These are phyloP conservation scores for Drosophila mettleri DNA, from an alignment of 2,888 invertebrate genomes.

Conservation along the genomic window DNA sequence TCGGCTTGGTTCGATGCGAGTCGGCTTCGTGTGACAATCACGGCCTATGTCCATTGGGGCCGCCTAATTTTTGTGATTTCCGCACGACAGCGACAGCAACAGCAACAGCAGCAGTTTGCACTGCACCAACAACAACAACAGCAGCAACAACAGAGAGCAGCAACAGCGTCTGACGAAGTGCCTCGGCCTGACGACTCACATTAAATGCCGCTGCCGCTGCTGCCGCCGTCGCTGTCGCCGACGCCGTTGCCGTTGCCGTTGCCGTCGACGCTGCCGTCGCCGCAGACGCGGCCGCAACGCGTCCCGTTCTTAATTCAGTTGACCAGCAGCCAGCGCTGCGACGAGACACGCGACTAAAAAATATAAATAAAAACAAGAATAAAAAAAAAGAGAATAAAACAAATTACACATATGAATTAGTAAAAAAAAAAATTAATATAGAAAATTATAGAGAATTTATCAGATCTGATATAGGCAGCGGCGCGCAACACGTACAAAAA, in stretches of 20 bases:
- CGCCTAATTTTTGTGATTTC: constrained; percentile 71
- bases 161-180: constrained; percentile 42
- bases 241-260: not conserved
- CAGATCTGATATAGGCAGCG: constrained; percentile 27
- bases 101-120: constrained; percentile 20
- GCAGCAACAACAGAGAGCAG: constrained; percentile 20
- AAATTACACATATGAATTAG: constrained; percentile 8
- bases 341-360: constrained; percentile 74
- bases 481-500: constrained; percentile 13
- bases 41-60: constrained; percentile 59
- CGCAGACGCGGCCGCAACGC: constrained; percentile 54
- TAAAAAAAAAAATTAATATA: constrained; percentile 9
- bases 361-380: constrained; percentile 9
- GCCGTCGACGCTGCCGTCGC: constrained; percentile 27
- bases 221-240: not conserved
- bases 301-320: constrained; percentile 81
- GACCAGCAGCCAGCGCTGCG: constrained; percentile 80
- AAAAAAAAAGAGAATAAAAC: constrained; percentile 7
- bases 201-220: constrained; percentile 6
- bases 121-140: constrained; percentile 28
- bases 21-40: constrained; percentile 58
- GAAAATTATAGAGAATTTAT: constrained; percentile 35
- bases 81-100: constrained; percentile 49
- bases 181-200: constrained; percentile 60
- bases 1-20: constrained; percentile 15